Conservation (phyloP, 2,797 vertebrate genomes). For the Eurystomus glaucurus region DNA sequence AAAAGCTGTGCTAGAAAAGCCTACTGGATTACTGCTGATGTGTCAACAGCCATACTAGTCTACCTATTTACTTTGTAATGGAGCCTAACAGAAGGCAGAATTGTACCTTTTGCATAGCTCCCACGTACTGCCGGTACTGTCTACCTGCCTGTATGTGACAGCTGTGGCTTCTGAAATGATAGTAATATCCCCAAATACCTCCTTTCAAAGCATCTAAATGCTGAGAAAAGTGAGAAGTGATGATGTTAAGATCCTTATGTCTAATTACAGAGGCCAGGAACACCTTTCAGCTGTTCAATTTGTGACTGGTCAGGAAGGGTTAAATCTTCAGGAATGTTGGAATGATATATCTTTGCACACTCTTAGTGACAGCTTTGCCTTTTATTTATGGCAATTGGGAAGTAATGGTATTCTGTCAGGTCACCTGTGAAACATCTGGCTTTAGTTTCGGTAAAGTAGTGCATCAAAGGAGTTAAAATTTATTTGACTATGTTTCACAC, state of each 20-base stretch:
- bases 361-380: constrained; percentile 38
- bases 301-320: constrained; percentile 52
- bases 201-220: neutral
- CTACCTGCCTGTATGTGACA: neutral
- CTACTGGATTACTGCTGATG: neutral
- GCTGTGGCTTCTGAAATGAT: neutral
- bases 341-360: constrained; percentile 23
- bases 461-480: constrained; percentile 67
- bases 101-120: neutral
- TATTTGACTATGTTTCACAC: constrained; percentile 48
- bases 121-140: neutral
- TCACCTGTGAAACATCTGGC: constrained; percentile 82
- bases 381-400: constrained; percentile 75
- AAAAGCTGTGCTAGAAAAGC: neutral
- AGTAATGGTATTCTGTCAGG: constrained; percentile 61
- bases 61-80: neutral
- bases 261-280: neutral
- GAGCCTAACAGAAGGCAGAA: neutral
- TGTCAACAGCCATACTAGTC: neutral
- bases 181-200: neutral
- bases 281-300: neutral
- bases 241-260: neutral
- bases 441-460: constrained; percentile 45
- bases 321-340: constrained; percentile 73
- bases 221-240: neutral